Conservation (phyloP, 2,113 vertebrate species). For the Vicugna pacos region DNA sequence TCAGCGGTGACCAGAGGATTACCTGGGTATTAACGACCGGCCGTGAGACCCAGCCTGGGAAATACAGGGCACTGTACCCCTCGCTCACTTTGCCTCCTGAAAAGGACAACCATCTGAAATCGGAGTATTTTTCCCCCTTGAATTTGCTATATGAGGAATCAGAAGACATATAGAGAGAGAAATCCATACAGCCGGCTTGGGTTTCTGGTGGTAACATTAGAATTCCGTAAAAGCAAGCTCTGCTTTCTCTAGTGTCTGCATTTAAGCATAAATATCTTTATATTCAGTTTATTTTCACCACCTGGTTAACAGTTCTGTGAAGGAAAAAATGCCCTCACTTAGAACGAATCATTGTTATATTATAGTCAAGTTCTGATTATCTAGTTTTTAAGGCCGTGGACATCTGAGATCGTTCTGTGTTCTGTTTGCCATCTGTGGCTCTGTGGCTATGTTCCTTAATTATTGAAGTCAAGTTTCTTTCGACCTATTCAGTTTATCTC, state of each 20-base stretch:
- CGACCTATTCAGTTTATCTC: neutral
- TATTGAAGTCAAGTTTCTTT: neutral
- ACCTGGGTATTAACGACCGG: neutral
- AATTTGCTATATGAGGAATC: neutral
- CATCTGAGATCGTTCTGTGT: neutral
- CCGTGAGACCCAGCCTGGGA: neutral
- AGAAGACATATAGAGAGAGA: conserved; percentile 1
- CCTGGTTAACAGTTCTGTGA: neutral
- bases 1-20: neutral
- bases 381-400: neutral
- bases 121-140: neutral
- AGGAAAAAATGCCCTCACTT: neutral
- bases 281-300: neutral
- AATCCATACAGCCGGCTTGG: neutral
- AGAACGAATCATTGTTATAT: neutral
- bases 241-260: neutral
- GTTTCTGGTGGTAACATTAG: conserved; percentile 12
- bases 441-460: neutral
- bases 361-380: conserved; percentile 4
- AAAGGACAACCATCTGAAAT: neutral
- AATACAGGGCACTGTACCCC: neutral
- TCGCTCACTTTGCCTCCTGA: neutral
- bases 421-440: neutral
- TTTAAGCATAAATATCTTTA: neutral
- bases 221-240: neutral